A percentile compares a stretch with the other conserved stretches of the same genome.
Evolutionary conservation across 1,140 invertebrate genomes (phyloP).

Genomic region (Cherax destructor): DNA sequence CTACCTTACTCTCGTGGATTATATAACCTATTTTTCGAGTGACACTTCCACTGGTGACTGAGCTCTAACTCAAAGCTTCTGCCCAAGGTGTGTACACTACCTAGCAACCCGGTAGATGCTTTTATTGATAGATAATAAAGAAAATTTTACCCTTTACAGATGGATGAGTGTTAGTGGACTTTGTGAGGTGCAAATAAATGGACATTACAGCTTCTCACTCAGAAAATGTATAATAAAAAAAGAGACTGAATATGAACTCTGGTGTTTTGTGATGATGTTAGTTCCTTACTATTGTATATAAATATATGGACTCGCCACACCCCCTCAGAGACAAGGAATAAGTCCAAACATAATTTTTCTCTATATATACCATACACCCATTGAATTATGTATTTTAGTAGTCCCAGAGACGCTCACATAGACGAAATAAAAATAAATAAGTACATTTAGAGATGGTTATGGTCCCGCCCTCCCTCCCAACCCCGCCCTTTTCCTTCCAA

Average conservation of each 20-base stretch:
- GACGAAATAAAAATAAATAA: no score
- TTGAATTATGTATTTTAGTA: no score
- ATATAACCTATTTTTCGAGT: conserved; percentile 6
- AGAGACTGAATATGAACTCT: not conserved
- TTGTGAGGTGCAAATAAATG: not conserved
- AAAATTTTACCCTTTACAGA: not conserved
- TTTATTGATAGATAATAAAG: not conserved
- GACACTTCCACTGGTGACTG: not conserved
- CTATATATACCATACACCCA: no score
- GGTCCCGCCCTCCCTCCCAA: not conserved
- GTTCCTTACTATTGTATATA: not conserved
- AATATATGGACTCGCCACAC: not conserved
- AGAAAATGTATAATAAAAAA: not conserved
- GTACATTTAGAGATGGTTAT: no score
- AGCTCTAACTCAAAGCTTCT: not conserved
- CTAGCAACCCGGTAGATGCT: not conserved
- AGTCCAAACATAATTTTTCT: not conserved
- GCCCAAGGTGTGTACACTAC: not conserved
- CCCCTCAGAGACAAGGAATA: not conserved
- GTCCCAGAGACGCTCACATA: no score
- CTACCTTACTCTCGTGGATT: not conserved
- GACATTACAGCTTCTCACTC: not conserved
- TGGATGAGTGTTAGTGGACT: not conserved
- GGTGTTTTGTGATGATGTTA: not conserved
- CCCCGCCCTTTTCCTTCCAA: not conserved